Conservation (phyloP, 2,888 invertebrate species). For the Cataglyphis livida region DNA sequence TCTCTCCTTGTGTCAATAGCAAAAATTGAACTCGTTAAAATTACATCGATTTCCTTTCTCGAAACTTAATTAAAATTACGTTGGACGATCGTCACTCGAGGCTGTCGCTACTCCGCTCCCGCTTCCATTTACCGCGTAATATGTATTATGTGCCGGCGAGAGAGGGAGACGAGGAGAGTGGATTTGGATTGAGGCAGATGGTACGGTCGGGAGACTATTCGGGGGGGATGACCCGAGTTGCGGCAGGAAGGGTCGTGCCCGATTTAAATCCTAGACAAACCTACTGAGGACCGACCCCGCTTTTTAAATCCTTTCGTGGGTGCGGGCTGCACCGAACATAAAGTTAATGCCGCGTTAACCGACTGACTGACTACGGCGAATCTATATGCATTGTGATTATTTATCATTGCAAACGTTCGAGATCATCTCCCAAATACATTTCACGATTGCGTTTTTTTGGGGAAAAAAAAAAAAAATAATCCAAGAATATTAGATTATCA, state of each 20-base stretch:
- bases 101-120: constrained; percentile 40
- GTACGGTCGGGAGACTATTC: constrained; percentile 30
- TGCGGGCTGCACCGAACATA: constrained; percentile 26
- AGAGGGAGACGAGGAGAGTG: constrained; percentile 38
- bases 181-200: constrained; percentile 54
- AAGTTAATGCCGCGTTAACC: constrained; percentile 46
- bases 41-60: background rate
- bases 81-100: constrained; percentile 36
- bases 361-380: constrained; percentile 33
- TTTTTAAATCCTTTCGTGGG: constrained; percentile 51
- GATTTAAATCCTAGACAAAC: constrained; percentile 54
- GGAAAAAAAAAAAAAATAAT: background rate
- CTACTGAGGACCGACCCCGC: constrained; percentile 33
- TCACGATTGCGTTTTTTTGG: background rate
- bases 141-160: constrained; percentile 47
- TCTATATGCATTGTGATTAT: constrained; percentile 18
- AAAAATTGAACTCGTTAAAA: background rate
- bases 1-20: background rate
- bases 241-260: constrained; percentile 48
- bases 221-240: constrained; percentile 45
- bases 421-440: background rate
- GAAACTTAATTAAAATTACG: constrained; percentile 33
- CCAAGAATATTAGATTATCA: background rate
- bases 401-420: background rate
- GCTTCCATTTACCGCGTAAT: constrained; percentile 52